These are phyloP conservation scores for Drosophila fungiperda DNA, from an alignment of 2,888 invertebrate genomes.

Conservation along the genomic window DNA sequence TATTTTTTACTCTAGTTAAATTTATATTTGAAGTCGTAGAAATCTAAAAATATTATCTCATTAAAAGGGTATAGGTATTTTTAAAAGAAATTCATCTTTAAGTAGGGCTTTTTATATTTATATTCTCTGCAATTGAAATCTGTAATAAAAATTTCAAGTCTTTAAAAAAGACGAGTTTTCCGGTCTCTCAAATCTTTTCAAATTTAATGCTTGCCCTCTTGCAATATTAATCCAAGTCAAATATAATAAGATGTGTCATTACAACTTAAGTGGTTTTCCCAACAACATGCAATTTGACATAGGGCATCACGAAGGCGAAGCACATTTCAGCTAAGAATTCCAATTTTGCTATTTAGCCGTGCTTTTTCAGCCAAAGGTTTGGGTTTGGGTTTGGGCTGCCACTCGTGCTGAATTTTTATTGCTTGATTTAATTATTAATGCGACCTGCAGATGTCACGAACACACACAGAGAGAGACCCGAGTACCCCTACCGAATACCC, in stretches of 20 bases:
- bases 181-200: background rate
- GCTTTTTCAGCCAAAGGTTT: conserved; percentile 29
- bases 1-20: conserved; percentile 12
- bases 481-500: background rate
- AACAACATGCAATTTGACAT: background rate
- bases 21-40: background rate
- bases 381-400: conserved; percentile 38
- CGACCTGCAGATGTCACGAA: conserved; percentile 82
- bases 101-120: background rate
- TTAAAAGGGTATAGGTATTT: background rate
- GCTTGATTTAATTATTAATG: conserved; percentile 82
- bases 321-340: conserved; percentile 15
- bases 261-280: conserved; percentile 2
- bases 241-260: background rate
- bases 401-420: conserved; percentile 81
- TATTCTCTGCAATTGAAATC: background rate
- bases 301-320: conserved; percentile 12
- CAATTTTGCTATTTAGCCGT: conserved; percentile 48
- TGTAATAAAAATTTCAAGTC: background rate
- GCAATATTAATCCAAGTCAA: background rate
- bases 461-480: conserved; percentile 25
- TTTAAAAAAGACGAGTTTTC: background rate
- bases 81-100: background rate
- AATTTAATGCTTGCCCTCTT: background rate
- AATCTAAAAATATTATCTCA: background rate